Conservation (phyloP, 92 coral and sea anemone species). For the Galaxea fascicularis region DNA sequence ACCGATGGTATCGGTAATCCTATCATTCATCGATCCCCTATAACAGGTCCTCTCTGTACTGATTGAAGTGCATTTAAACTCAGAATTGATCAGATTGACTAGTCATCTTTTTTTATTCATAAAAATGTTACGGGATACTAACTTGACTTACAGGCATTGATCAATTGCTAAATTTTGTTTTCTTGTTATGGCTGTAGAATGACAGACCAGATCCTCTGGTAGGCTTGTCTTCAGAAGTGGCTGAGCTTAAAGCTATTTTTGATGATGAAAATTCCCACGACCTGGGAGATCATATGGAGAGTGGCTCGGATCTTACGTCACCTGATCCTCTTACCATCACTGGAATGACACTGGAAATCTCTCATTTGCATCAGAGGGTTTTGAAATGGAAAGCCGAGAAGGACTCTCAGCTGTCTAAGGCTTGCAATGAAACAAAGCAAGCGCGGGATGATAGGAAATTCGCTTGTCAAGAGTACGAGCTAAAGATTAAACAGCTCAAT, state of each 20-base stretch:
- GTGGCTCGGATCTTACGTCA: conserved; percentile 61
- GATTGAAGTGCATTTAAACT: too few species aligned
- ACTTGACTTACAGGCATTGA: neutral
- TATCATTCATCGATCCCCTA: too few species aligned
- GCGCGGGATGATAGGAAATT: conserved; percentile 83
- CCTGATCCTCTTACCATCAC: conserved; percentile 74
- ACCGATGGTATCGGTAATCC: too few species aligned
- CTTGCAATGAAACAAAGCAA: conserved; percentile 70
- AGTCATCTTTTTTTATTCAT: too few species aligned
- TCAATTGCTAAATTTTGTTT: neutral
- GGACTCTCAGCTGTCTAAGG: conserved; percentile 62
- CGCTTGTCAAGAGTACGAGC: conserved; percentile 81
- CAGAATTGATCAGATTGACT: too few species aligned
- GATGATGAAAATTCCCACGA: conserved; percentile 46
- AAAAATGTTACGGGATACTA: too few species aligned
- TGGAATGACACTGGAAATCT: conserved; percentile 87
- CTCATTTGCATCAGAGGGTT: conserved; percentile 85
- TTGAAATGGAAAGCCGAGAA: conserved; percentile 84
- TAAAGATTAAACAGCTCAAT: conserved; percentile 79
- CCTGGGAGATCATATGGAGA: conserved; percentile 39
- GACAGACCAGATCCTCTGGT: conserved; percentile 92
- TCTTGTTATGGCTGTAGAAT: conserved; percentile 63
- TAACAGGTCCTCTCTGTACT: too few species aligned
- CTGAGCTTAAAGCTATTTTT: conserved; percentile 76
- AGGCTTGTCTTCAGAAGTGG: conserved; percentile 82